phyloP scores from a whole-genome alignment of 2,113 vertebrate species.

The Paramisgurnus dabryanus region DNA sequence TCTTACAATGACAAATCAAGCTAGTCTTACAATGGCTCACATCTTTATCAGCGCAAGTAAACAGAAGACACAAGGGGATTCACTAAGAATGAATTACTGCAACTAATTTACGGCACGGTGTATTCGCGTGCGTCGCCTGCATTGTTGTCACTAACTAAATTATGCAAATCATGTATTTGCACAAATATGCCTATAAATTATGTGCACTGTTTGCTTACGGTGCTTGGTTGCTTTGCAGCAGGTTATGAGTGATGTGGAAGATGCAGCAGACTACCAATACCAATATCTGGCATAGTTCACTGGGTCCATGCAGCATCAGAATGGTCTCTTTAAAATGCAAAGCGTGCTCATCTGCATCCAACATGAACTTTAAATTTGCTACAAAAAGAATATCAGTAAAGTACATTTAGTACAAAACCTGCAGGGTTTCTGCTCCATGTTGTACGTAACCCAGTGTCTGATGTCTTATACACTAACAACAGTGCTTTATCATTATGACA shows the following conservation, averaged over 20 bases:
- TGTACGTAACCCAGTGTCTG: constrained; percentile 20
- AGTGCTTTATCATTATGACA: constrained; percentile 38
- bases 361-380: neutral
- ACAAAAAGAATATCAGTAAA: constrained; percentile 14
- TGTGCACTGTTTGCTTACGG: neutral
- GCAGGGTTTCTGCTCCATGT: constrained; percentile 1
- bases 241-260: too few species aligned
- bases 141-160: constrained; percentile 14
- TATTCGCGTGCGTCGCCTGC: neutral
- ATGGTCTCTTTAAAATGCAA: too few species aligned
- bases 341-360: too few species aligned
- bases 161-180: constrained; percentile 24
- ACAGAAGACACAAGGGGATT: neutral
- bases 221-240: too few species aligned
- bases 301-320: too few species aligned
- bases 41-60: neutral
- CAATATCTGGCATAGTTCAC: too few species aligned
- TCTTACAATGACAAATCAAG: too few species aligned
- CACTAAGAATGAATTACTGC: neutral
- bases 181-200: constrained; percentile 4
- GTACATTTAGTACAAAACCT: constrained; percentile 19
- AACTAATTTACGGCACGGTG: neutral
- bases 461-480: constrained; percentile 15
- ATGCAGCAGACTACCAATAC: too few species aligned
- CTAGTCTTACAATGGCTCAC: neutral